Conservation (phyloP, 2,888 invertebrate species). For the Hyposoter dolosus region DNA sequence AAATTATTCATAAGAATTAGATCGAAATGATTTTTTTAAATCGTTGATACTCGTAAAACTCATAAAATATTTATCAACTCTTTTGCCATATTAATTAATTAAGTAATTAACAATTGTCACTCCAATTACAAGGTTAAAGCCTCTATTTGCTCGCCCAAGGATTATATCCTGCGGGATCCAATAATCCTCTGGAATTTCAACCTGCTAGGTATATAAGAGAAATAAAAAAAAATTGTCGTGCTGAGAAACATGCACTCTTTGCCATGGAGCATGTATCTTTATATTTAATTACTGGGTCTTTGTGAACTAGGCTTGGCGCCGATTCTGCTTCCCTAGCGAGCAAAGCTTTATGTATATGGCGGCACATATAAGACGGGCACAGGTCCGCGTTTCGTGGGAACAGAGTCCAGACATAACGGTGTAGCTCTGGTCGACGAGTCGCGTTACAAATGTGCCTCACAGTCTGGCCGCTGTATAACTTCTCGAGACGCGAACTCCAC, state of each 20-base stretch:
- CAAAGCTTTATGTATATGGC: conserved; percentile 25
- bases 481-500: conserved; percentile 53
- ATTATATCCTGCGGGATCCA: not conserved
- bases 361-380: conserved; percentile 59
- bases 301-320: conserved; percentile 25
- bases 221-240: not conserved
- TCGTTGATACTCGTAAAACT: no score
- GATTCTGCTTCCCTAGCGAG: conserved; percentile 16
- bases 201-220: not conserved
- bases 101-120: not conserved
- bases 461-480: conserved; percentile 55
- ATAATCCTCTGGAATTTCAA: not conserved
- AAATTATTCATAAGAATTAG: not conserved
- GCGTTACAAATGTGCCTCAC: conserved; percentile 72
- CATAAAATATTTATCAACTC: not conserved
- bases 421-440: conserved; percentile 72
- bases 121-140: not conserved
- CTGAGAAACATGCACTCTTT: conserved; percentile 3
- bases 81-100: not conserved
- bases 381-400: conserved; percentile 74
- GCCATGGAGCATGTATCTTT: conserved; percentile 7
- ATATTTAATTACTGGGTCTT: conserved; percentile 35
- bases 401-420: conserved; percentile 77
- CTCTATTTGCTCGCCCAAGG: not conserved
- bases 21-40: not conserved